Base-by-base conservation (phyloP, 1,140 invertebrate genomes). In the Psix sp. region DNA sequence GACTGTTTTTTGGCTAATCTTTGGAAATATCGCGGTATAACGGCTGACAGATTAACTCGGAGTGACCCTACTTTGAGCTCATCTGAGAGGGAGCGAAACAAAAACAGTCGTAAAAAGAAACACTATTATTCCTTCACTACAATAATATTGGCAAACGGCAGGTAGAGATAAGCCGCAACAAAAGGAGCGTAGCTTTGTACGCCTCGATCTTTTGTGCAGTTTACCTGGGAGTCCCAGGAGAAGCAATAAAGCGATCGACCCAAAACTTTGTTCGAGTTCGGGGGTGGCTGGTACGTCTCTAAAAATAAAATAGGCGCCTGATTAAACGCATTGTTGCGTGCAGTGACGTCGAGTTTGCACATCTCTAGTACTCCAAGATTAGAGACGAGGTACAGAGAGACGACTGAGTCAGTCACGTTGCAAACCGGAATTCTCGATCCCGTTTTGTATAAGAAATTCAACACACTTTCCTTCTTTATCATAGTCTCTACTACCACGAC, bases 381-480 rank as follows among this genome's bases (percentile, higher is more conserved):
- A 67, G 52, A 48, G 6, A 39, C 3, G 21, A 40, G 14, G 11
- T 9, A 9, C 31, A 40, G 29, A 48, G 42, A 46, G 57, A 57
- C 43, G 13, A n/a, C 6, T 11, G 11, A 20, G 20, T 7, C 29
- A 38, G 40, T 45, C 57, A 36, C 46, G 36, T 42, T 29, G 59
- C 39, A 57, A 77, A 77, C 74, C 74, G 70, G 65, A 70, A 74
- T 77, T 51, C 63, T 67, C 65, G 43, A 48, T 51, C 40, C 16
- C 59, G 62, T 59, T 60, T 29, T 26, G 59, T 60, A 43, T 60
- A 42, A 63, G 36, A 31, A 48, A 62, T 62, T 62, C 54, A 59
- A 77, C 66, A 57, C 70, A 70, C 74, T 68, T 68, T 68, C 65
- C 65, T 60, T 68, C 54, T 68, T 68, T 68, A 60, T 73, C 74